Evolutionary conservation across 2,113 vertebrate species (phyloP).

Genomic region (Chloebia gouldiae): DNA sequence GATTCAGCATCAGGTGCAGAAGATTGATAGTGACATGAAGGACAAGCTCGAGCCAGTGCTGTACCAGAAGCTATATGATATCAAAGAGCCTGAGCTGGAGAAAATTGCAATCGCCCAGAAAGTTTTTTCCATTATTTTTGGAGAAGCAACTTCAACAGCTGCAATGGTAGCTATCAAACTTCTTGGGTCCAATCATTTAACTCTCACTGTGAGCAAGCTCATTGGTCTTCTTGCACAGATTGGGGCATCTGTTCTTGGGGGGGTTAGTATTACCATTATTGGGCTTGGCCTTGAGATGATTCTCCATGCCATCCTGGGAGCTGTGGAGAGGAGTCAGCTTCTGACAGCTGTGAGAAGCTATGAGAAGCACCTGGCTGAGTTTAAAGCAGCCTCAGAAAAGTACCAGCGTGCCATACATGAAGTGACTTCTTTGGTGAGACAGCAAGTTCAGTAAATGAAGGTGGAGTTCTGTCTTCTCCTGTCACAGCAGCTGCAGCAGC

Average conservation of each 20-base stretch:
- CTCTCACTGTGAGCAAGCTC: slow-evolving; percentile 64
- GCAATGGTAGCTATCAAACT: slow-evolving; percentile 73
- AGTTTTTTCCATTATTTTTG: slow-evolving; percentile 72
- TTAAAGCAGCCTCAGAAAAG: slow-evolving; percentile 74
- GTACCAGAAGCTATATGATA: slow-evolving; percentile 75
- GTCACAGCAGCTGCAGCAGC: not conserved
- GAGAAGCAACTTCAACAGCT: slow-evolving; percentile 73
- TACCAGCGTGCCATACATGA: slow-evolving; percentile 67
- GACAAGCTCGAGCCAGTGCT: slow-evolving; percentile 75
- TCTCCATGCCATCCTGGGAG: slow-evolving; percentile 74
- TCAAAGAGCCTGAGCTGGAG: slow-evolving; percentile 73
- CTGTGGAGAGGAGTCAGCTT: slow-evolving; percentile 73
- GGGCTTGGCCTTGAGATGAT: slow-evolving; percentile 77
- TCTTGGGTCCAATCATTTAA: slow-evolving; percentile 64
- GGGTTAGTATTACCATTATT: slow-evolving; percentile 71
- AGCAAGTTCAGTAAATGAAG: slow-evolving; percentile 49
- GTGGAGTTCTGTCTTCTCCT: not conserved
- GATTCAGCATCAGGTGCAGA: slow-evolving; percentile 73
- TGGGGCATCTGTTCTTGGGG: slow-evolving; percentile 73
- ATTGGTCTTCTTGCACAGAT: slow-evolving; percentile 66
- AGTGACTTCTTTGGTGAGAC: slow-evolving; percentile 65
- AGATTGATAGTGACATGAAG: slow-evolving; percentile 72
- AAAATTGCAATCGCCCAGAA: slow-evolving; percentile 76
- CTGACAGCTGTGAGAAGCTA: slow-evolving; percentile 73
- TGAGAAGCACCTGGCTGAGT: slow-evolving; percentile 72